These are phyloP conservation scores for Limosa lapponica DNA, from an alignment of 2,797 vertebrate species.

Conservation along the genomic window DNA sequence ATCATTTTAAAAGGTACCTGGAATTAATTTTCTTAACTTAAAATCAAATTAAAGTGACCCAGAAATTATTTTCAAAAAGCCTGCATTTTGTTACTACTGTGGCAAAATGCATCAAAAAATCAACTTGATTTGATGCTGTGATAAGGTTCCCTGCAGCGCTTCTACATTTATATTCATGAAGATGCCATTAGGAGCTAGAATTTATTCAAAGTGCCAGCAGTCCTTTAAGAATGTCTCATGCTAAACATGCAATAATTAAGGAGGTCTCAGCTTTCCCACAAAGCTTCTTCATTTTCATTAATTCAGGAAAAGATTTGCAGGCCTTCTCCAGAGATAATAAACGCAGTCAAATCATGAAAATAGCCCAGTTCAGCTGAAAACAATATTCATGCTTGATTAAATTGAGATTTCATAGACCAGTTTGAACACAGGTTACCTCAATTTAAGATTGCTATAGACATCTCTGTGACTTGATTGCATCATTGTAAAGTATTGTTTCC, in stretches of 20 bases:
- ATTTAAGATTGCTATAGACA: background rate
- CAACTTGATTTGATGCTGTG: slow-evolving; percentile 1
- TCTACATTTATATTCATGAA: slow-evolving; percentile 8
- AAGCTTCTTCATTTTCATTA: background rate
- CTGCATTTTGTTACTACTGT: background rate
- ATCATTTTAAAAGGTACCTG: background rate
- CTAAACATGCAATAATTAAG: background rate
- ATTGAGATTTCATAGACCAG: background rate
- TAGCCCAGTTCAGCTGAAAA: background rate
- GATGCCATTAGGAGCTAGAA: background rate
- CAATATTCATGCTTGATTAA: background rate
- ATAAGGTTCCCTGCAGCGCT: background rate
- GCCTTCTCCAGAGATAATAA: background rate
- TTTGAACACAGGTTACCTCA: background rate
- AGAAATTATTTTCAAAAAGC: background rate
- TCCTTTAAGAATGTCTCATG: background rate
- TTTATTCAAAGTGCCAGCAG: background rate
- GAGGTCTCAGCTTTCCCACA: background rate
- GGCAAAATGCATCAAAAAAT: background rate
- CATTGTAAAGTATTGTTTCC: background rate
- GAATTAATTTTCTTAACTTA: background rate
- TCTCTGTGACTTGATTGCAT: background rate
- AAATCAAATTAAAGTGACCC: background rate
- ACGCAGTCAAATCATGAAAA: background rate
- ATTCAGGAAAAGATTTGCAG: background rate